Evolutionary conservation across 2,888 invertebrate genomes (phyloP), one percentile per base, ranked within the genome.

Genomic region (Hololepta plana): DNA sequence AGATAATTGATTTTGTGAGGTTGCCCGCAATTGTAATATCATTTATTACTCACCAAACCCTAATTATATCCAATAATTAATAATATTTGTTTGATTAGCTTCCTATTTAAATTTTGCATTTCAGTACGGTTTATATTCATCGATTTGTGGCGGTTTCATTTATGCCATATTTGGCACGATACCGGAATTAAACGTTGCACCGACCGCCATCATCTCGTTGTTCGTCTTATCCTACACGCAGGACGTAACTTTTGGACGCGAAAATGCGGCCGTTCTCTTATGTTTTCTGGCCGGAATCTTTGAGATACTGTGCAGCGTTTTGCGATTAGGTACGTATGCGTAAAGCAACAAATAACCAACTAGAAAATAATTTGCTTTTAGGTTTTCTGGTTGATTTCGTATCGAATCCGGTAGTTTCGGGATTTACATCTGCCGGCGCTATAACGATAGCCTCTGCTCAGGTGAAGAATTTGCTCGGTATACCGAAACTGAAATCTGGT

Each of bases 81-180:
- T n/a, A n/a, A n/a, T n/a, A n/a, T n/a, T n/a, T n/a, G n/a, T n/a
- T n/a, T n/a, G n/a, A n/a, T n/a, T n/a, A n/a, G n/a, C n/a, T n/a
- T n/a, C n/a, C n/a, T n/a, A n/a, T n/a, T n/a, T n/a, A n/a, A n/a
- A n/a, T n/a, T n/a, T n/a, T n/a, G n/a, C 50, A 23, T 53, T 57
- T 32, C 64, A 84, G 74, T 82, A 75, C 57, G 84, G 84, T 2
- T 58, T 84, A n/a, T 84, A 84, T 55, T 75, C 80, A 2, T 74
- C 80, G 1, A 70, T 82, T 39, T 66, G 69, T 42, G 81, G 81
- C 4, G 74, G 76, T 31, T 70, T 81, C 40, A 62, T 81, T 9
- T 84, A 84, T 55, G 67, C 69, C 10, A 33, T 79, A n/a, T 65
- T 82, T 49, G 82, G 82, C 1, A 76, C 77, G 3, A 63, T 65